Conservation (phyloP, 2,113 vertebrate genomes). For the Trochalopteron elliotii region DNA sequence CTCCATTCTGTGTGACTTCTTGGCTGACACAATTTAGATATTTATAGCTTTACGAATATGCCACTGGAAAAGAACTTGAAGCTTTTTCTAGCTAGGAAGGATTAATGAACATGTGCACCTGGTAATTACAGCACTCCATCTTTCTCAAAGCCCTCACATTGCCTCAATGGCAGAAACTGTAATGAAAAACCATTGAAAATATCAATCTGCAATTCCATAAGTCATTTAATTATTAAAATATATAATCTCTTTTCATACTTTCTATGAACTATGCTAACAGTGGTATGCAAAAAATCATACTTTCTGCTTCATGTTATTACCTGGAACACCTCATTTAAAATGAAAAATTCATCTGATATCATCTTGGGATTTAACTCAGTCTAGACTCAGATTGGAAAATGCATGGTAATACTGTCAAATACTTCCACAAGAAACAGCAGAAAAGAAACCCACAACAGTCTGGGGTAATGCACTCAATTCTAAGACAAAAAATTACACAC, state of each 20-base stretch:
- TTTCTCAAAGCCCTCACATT: conserved; percentile 77
- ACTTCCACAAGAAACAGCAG: neutral
- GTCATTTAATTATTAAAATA: conserved; percentile 68
- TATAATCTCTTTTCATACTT: conserved; percentile 45
- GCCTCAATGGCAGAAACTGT: conserved; percentile 71
- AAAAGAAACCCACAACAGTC: neutral
- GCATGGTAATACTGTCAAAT: neutral
- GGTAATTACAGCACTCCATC: conserved; percentile 83
- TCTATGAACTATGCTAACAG: conserved; percentile 1
- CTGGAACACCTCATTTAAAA: conserved; percentile 55
- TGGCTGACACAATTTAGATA: conserved; percentile 84
- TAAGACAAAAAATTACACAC: neutral
- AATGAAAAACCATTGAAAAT: conserved; percentile 78
- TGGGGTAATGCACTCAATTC: neutral
- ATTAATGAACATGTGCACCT: conserved; percentile 85
- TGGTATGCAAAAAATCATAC: conserved; percentile 28
- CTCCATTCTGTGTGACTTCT: conserved; percentile 79
- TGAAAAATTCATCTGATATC: conserved; percentile 25
- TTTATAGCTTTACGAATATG: conserved; percentile 84
- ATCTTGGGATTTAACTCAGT: conserved; percentile 31
- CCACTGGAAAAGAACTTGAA: conserved; percentile 81
- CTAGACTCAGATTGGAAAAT: neutral
- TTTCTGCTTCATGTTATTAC: conserved; percentile 31
- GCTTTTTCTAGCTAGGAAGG: conserved; percentile 79
- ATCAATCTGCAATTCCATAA: conserved; percentile 73